Base-by-base conservation (phyloP, 2,113 vertebrate genomes). In the Micronycteris hirsuta region DNA sequence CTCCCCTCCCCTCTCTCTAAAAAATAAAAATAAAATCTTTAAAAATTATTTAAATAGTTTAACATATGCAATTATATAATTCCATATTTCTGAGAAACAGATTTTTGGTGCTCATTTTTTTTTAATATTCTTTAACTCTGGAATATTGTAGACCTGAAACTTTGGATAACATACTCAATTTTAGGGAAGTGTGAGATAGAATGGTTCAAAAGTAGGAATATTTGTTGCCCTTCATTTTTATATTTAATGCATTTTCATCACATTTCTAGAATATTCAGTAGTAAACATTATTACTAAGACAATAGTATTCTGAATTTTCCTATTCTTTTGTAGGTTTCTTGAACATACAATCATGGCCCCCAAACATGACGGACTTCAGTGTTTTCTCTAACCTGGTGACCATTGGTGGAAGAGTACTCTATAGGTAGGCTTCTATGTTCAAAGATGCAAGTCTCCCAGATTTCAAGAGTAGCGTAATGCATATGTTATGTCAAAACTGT, bases 261-360 rank as follows among this genome's bases (percentile, higher is more conserved):
- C 77, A 52, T 73, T 78, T 96, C 4, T 43, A 26, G 3, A 52
- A 4, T 71, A 82, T 49, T 83, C 26, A 92, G 20, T 56, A 86
- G 12, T 54, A 80, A 33, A 31, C 14, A 82, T 22, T 68, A 2
- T 54, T 58, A 28, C 15, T 74, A 36, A 76, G 67, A 45, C 63
- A 1, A 43, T 36, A 74, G n/a, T 65, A 77, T 56, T 56, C 47
- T 95, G 52, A n/a, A 1, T 0, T 47, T 45, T 88, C 43, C 58
- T 91, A 81, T 89, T 67, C 71, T 96, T 92, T 91, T 95, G n/a
- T 76, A 99, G 99, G 99, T 68, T 99, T 98, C 97, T 98, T 99
- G 96, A 99, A 99, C 95, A 99, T 99, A 96, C 99, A 99, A 80
- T 99, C 99, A 0, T 99, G 99, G 99, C 99, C 99, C 4, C 99